These are phyloP conservation scores for Idaea straminata DNA, from an alignment of 2,888 invertebrate genomes.

Conservation along the genomic window DNA sequence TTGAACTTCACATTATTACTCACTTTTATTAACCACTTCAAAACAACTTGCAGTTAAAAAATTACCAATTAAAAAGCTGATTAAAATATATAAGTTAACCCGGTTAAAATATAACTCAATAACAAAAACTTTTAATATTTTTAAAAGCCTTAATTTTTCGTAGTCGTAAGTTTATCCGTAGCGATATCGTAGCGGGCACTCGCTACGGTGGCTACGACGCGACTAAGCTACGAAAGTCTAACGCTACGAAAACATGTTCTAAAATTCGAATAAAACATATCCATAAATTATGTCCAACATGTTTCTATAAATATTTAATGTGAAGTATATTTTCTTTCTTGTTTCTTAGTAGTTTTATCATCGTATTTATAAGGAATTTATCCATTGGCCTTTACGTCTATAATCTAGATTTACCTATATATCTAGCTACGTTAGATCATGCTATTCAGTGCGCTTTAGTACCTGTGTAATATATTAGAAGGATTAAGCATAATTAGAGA, in stretches of 20 bases:
- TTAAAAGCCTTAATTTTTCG: background rate
- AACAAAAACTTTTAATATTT: background rate
- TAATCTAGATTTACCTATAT: too few relatives aligned
- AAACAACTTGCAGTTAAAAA: background rate
- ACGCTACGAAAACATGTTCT: background rate
- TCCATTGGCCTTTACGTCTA: too few relatives aligned
- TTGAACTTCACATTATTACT: background rate
- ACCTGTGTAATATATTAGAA: too few relatives aligned
- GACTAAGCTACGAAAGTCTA: constrained; percentile 30
- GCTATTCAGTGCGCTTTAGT: too few relatives aligned
- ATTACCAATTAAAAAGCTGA: background rate
- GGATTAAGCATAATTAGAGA: too few relatives aligned
- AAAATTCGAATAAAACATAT: background rate
- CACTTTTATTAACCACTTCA: background rate
- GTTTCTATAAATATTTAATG: background rate
- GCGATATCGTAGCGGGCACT: constrained; percentile 38
- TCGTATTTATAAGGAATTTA: too few relatives aligned
- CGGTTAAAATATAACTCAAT: too few relatives aligned
- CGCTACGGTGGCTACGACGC: constrained; percentile 42
- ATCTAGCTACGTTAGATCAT: too few relatives aligned
- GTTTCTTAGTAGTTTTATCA: too few relatives aligned
- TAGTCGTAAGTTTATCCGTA: constrained; percentile 15
- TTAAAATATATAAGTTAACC: too few relatives aligned
- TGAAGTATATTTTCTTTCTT: too few relatives aligned
- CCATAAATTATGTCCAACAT: background rate